Percentiles rank a stretch among this genome's conserved stretches.
phyloP scores from a whole-genome alignment of 2,113 vertebrate genomes.

The Tor tambroides region DNA sequence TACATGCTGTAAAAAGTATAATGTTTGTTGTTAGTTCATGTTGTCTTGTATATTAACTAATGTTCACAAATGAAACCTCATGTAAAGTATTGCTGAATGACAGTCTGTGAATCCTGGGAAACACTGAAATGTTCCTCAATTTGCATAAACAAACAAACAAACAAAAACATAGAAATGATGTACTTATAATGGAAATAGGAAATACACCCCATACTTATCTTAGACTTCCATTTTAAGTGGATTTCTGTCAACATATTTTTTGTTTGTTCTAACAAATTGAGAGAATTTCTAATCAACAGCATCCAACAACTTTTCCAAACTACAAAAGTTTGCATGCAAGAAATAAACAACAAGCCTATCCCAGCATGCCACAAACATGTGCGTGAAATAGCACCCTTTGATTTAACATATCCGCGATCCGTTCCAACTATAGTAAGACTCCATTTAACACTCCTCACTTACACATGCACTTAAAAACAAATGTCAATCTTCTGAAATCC shows the following conservation, averaged over 20 bases:
- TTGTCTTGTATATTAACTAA: not conserved
- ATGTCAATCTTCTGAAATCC: conserved; percentile 25
- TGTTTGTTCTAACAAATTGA: not conserved
- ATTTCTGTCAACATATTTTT: not conserved
- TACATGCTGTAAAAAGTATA: not conserved
- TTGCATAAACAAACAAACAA: not conserved
- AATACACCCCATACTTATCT: not conserved
- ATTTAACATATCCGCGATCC: not conserved
- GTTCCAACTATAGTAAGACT: not conserved
- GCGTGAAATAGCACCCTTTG: not conserved
- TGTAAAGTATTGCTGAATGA: not conserved
- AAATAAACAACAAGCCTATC: not conserved
- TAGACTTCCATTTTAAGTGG: not conserved
- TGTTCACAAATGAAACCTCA: not conserved
- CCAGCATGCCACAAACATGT: not conserved
- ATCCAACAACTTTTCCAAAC: not conserved
- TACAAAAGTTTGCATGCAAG: not conserved
- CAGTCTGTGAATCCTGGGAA: not conserved
- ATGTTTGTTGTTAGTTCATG: not conserved
- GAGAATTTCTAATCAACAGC: not conserved
- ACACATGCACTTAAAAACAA: conserved; percentile 22
- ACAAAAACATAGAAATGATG: not conserved
- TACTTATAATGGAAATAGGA: not conserved
- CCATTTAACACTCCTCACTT: conserved; percentile 16
- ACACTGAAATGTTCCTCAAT: not conserved